Evolutionary conservation across 2,113 vertebrate genomes (phyloP), one percentile per base, ranked within the genome.

Genomic region (Halichoeres trimaculatus): DNA sequence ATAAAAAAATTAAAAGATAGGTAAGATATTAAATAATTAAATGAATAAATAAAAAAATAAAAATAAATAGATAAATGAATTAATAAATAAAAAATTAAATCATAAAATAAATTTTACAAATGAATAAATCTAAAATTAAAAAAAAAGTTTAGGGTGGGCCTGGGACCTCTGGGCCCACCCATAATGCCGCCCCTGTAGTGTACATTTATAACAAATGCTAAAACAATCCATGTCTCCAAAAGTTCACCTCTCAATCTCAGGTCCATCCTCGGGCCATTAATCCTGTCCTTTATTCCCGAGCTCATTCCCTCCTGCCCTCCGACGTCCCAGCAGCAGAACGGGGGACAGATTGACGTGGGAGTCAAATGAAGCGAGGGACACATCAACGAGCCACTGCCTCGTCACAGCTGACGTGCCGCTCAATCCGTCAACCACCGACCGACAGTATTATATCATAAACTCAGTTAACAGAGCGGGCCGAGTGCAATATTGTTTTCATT

Each of bases 401-500:
- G 65, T 88, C 85, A 78, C 81, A 65, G 75, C 85, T 67, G 88
- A 85, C 23, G 58, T 69, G 19, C 69, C 64, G 23, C 78, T 89
- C 82, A 74, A 90, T 90, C 86, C 70, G 62, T 90, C 89, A 93
- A 54, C 68, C 71, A 45, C 62, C 66, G 75, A 77, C 66, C 68
- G 41, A 67, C 60, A 36, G 47, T 43, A 20, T 86, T 62, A 78
- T 75, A 70, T 79, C 83, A 85, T 84, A 79, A 76, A 82, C 74
- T 59, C 71, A 17, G 78, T 78, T 74, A 84, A 73, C 74, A 72
- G 74, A 88, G 78, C 24, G 3, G 72, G 65, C 59, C 47, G 56
- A 60, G 68, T 56, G 74, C 64, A 87, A 85, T 91, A 84, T 85
- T 85, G 76, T 72, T 86, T 90, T 89, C 78, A 74, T 82, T 88